Conservation (phyloP, 2,888 invertebrate species). For the Stenodera caucasica region DNA sequence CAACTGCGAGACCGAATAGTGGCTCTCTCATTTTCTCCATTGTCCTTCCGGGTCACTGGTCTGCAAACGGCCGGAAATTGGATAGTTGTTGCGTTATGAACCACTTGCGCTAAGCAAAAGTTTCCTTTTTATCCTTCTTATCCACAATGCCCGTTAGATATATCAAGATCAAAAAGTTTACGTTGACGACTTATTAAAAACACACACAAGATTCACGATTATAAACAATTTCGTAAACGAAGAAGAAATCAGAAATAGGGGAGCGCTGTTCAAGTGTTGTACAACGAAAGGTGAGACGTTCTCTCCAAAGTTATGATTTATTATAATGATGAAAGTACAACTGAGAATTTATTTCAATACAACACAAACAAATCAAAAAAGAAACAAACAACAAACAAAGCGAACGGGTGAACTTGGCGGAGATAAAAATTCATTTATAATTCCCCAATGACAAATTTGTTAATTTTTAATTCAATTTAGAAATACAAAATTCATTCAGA, state of each 20-base stretch:
- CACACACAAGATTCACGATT: background rate
- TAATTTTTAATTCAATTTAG: background rate
- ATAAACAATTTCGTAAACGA: background rate
- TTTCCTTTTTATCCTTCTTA: slow-evolving; percentile 51
- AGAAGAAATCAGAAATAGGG: background rate
- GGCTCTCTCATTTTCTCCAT: slow-evolving; percentile 42
- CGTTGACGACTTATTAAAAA: slow-evolving; percentile 30
- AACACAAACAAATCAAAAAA: background rate
- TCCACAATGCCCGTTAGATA: slow-evolving; percentile 42
- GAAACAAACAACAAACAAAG: too few relatives aligned
- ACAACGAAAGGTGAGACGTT: background rate
- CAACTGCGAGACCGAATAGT: slow-evolving; percentile 17
- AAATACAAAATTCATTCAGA: background rate
- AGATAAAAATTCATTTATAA: background rate
- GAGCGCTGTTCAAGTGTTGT: background rate
- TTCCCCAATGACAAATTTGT: background rate
- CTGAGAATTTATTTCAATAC: background rate
- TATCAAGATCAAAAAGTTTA: slow-evolving; percentile 37
- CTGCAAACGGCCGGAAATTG: slow-evolving; percentile 52
- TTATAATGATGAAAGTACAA: background rate
- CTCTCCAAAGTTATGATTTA: background rate
- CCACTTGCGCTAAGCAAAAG: slow-evolving; percentile 49
- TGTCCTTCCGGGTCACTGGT: slow-evolving; percentile 50
- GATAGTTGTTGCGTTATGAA: slow-evolving; percentile 55
- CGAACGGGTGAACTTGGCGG: background rate